Evolutionary conservation across 2,113 vertebrate genomes (phyloP), one percentile per base, ranked within the genome.

Genomic region (Eonycteris spelaea): DNA sequence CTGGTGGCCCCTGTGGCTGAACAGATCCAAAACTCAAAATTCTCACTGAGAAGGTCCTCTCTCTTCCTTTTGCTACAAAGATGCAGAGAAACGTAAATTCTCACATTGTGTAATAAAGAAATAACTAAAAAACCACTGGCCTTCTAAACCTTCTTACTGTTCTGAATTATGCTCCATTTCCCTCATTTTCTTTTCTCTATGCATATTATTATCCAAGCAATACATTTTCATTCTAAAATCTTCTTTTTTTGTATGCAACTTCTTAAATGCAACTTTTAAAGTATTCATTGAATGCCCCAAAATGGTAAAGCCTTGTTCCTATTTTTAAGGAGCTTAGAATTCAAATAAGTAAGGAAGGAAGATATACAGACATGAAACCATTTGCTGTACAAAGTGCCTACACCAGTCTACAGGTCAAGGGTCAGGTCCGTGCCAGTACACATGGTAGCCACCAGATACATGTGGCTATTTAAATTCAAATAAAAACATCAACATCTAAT

Each of bases 301-400:
- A 63, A 80, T 18, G n/a, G 28, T 38, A 74, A 83, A n/a, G 9
- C 15, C 5, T 93, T 73, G 19, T 14, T 85, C 33, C 24, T 48
- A 7, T 77, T 71, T 92, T 89, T 38, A 73, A 93, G 45, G 15
- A 77, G n/a, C 3, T 65, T 18, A 48, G 13, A 35, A 90, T 93
- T 28, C 51, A 89, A 97, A 88, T 55, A 85, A 33, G 24, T 35
- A 51, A 48, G 53, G 24, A 51, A 28, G 94, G 13, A 80, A 70
- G 18, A 33, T 21, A 84, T 2, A 61, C 2, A 61, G 45, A 73
- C 43, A 70, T 2, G 9, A 74, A 93, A 38, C 24, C 22, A 11
- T 45, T n/a, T 35, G 38, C 14, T 7, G 2, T 24, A 3, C 2
- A 2, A 16, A n/a, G 6, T 40, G 2, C 35, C 21, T 45, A 15